Evolutionary conservation across 2,113 vertebrate genomes (phyloP), one percentile per base, ranked within the genome.

Genomic region (Psephotus haematonotus): DNA sequence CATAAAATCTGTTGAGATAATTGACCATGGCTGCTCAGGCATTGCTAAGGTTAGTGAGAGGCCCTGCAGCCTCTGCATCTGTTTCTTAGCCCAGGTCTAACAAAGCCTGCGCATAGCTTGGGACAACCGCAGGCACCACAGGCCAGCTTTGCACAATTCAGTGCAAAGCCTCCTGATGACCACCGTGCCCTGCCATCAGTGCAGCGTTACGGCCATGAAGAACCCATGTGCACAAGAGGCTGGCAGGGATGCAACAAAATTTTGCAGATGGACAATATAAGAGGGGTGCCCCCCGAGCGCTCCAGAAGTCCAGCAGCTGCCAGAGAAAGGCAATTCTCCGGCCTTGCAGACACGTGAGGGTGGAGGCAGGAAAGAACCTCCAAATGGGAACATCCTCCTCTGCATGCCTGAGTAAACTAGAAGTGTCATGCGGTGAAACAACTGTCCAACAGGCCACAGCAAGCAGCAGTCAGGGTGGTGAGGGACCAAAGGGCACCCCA

Each of bases 161-260:
- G 12, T 27, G 33, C 41, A 62, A 83, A 91, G 55, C 41, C 43
- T 71, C 57, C 60, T 35, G 35, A 33, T 33, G 39, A 68, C 9
- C 35, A 31, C 39, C 0, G 0, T 52, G 59, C 49, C 46, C 41
- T 43, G 13, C 35, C 18, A 33, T 16, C 41, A 31, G 35, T 2
- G 33, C 2, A 2, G 84, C 25, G 23, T 2, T 19, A 63, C 29
- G 31, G 52, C 0, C 0, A 31, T 35, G 47, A 69, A 53, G 63
- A 18, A 53, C 7, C 17, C 9, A 4, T 0, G 2, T 12, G 37
- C 44, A 87, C 13, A 33, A 27, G 39, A 74, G 63, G n/a, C 44
- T 60, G 43, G n/a, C 28, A 80, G 68, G 14, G 22, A 76, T 24
- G 23, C 49, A 74, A 53, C 11, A 60, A 19, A 53, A 28, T 62